phyloP scores from a whole-genome alignment of 1,140 invertebrate genomes.

The Drosophila bocki region DNA sequence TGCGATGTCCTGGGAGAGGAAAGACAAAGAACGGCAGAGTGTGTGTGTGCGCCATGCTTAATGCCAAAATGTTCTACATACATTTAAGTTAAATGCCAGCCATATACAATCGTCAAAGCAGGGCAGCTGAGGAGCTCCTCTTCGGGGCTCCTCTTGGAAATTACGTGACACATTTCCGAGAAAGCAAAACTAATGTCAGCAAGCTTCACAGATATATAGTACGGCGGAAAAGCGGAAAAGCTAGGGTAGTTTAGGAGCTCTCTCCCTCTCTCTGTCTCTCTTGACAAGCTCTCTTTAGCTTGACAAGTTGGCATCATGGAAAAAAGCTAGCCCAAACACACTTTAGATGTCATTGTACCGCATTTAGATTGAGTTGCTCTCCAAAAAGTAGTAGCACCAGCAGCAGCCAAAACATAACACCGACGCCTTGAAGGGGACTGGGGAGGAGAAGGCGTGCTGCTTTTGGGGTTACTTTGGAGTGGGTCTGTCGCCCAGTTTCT shows the following conservation, averaged over 20 bases:
- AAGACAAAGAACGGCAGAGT: not conserved
- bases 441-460: conserved; percentile 6
- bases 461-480: conserved; percentile 30
- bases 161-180: conserved; percentile 82
- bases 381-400: conserved; percentile 10
- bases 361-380: conserved; percentile 83
- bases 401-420: conserved; percentile 74
- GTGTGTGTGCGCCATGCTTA: conserved; percentile 30
- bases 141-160: conserved; percentile 46
- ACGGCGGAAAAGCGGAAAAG: conserved; percentile 6
- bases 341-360: conserved; percentile 83
- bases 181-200: conserved; percentile 80
- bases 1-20: conserved; percentile 2
- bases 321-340: conserved; percentile 73
- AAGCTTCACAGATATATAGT: conserved; percentile 31
- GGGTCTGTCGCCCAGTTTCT: conserved; percentile 8
- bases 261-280: not conserved
- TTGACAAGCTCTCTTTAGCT: conserved; percentile 14
- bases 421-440: conserved; percentile 4
- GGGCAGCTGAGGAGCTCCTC: conserved; percentile 12
- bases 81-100: conserved; percentile 79
- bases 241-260: conserved; percentile 20
- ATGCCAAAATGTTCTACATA: conserved; percentile 73
- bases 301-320: conserved; percentile 55
- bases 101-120: conserved; percentile 71